Conservation (phyloP, 1,140 invertebrate species). For the Euwallacea similis region DNA sequence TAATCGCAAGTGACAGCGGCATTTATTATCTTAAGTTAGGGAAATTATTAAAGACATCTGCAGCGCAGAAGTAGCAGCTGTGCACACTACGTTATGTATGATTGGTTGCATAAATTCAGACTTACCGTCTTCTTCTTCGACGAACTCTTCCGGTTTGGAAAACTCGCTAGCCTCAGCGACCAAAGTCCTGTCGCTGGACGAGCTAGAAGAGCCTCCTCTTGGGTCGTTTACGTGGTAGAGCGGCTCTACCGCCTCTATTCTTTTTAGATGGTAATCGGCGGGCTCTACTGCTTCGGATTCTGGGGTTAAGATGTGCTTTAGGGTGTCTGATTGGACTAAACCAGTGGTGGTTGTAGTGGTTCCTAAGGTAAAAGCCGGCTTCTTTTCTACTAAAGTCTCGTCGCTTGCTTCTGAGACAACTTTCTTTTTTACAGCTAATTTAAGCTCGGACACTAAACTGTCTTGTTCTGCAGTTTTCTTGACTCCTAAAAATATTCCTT, state of each 20-base stretch:
- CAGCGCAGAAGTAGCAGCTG: too few species aligned
- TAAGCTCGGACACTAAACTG: slow-evolving; percentile 26
- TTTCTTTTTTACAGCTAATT: slow-evolving; percentile 21
- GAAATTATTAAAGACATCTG: too few species aligned
- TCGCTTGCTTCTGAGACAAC: slow-evolving; percentile 14
- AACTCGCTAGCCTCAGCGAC: slow-evolving; percentile 13
- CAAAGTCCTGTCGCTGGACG: slow-evolving; percentile 21
- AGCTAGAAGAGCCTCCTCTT: slow-evolving; percentile 26
- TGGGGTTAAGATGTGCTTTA: slow-evolving; percentile 37
- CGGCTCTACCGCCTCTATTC: slow-evolving; percentile 36
- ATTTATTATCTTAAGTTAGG: too few species aligned
- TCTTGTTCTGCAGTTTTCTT: slow-evolving; percentile 25
- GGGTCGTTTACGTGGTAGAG: slow-evolving; percentile 15
- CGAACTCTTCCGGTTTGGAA: slow-evolving; percentile 6
- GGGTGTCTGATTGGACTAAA: slow-evolving; percentile 32
- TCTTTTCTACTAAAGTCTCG: slow-evolving; percentile 24
- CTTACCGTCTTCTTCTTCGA: slow-evolving; percentile 30
- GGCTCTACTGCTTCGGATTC: slow-evolving; percentile 37
- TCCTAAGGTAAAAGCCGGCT: slow-evolving; percentile 17
- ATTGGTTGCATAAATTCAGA: not conserved
- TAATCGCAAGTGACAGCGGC: too few species aligned
- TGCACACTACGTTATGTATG: too few species aligned
- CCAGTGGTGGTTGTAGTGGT: slow-evolving; percentile 33
- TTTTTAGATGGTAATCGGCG: slow-evolving; percentile 32
- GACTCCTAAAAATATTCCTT: slow-evolving; percentile 7